These are phyloP conservation scores for Zoroaster sp. DNA, from an alignment of 53 echinoderm and acorn worm genomes.

Conservation along the genomic window DNA sequence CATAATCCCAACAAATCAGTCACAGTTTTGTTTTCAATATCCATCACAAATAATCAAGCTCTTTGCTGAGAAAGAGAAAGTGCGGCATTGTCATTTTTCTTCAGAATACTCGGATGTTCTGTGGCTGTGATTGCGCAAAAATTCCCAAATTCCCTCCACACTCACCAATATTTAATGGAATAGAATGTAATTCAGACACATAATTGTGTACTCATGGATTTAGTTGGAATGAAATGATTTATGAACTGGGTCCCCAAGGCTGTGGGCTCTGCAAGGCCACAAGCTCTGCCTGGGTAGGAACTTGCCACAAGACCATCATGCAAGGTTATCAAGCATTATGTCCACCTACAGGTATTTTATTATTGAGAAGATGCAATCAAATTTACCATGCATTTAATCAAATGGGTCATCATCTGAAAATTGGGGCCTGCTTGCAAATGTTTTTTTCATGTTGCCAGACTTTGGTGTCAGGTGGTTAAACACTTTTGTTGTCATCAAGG, in stretches of 20 bases:
- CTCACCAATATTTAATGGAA: background rate
- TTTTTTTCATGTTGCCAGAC: background rate
- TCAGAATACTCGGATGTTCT: background rate
- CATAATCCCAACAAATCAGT: background rate
- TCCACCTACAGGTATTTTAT: background rate
- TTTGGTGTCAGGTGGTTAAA: background rate
- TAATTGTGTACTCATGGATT: slow-evolving; percentile 15
- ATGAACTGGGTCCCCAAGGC: background rate
- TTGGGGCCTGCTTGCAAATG: background rate
- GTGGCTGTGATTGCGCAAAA: background rate
- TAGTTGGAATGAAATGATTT: slow-evolving; percentile 10
- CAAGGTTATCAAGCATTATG: background rate
- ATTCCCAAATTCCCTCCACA: background rate
- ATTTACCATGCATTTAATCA: background rate
- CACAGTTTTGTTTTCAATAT: background rate
- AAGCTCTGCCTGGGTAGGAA: background rate
- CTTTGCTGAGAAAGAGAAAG: background rate
- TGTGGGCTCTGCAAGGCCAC: background rate
- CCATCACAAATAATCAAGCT: background rate
- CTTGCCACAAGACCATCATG: background rate
- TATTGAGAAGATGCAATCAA: background rate
- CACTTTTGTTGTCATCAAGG: background rate
- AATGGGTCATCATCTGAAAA: background rate
- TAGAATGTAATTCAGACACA: background rate
- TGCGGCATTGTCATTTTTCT: background rate